Evolutionary conservation across 30 jellyfish, hydroid and myxozoan genomes (phyloP).

Genomic region (Pelagia noctiluca): DNA sequence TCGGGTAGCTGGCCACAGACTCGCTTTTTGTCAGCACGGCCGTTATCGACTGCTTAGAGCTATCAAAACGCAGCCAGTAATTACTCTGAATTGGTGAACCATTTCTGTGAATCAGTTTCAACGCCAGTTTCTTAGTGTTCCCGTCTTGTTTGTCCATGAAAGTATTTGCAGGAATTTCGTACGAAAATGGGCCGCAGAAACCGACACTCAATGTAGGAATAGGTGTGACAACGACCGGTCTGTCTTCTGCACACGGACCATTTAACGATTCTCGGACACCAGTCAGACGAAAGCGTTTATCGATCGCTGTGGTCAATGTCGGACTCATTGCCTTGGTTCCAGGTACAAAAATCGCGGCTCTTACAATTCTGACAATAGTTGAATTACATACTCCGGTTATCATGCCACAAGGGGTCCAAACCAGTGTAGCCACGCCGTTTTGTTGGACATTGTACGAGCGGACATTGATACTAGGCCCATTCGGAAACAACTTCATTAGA

Average conservation of each 20-base stretch:
- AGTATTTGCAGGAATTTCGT: slow-evolving; percentile 78
- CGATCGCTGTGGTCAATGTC: slow-evolving; percentile 9
- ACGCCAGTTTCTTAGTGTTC: slow-evolving; percentile 57
- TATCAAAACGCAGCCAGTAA: slow-evolving; percentile 77
- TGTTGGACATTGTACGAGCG: slow-evolving; percentile 49
- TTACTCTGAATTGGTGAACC: slow-evolving; percentile 31
- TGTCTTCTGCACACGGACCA: slow-evolving; percentile 61
- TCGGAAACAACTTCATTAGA: slow-evolving; percentile 38
- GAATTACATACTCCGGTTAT: slow-evolving; percentile 48
- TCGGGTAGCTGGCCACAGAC: slow-evolving; percentile 14
- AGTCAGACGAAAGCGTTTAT: slow-evolving; percentile 17
- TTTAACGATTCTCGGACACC: slow-evolving; percentile 53
- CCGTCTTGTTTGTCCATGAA: slow-evolving; percentile 88
- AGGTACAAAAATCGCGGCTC: slow-evolving; percentile 34
- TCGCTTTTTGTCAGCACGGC: slow-evolving; percentile 41
- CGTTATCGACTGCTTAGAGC: slow-evolving; percentile 25
- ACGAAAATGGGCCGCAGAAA: slow-evolving; percentile 76
- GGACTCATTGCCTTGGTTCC: slow-evolving; percentile 43
- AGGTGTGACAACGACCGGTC: slow-evolving; percentile 40
- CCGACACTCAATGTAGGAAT: slow-evolving; percentile 57
- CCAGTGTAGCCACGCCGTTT: slow-evolving; percentile 13
- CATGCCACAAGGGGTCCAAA: slow-evolving; percentile 83
- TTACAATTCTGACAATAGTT: slow-evolving; percentile 25
- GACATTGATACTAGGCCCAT: slow-evolving; percentile 48
- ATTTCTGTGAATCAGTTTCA: slow-evolving; percentile 39